Base-by-base conservation (phyloP, 2,888 invertebrate genomes). In the Nomada goodeniana region DNA sequence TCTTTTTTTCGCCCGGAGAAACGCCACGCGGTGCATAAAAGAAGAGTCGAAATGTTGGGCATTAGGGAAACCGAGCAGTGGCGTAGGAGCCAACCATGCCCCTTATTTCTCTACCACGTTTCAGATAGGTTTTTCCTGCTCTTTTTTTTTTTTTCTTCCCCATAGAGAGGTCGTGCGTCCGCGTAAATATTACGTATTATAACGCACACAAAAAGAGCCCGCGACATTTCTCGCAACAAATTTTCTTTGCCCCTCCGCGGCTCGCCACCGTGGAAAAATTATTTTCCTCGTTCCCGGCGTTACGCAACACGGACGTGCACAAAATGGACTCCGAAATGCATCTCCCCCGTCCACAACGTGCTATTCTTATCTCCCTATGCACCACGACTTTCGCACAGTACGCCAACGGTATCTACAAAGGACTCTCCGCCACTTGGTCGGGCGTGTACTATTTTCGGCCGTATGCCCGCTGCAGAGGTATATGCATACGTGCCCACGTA, bases 321-420 rank as follows among this genome's bases (percentile, higher is more conserved):
- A 15, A 47, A 47, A 47, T 47, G 47, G 47, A 11, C 15, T 47
- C 47, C 47, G 36, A 36, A 36, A 36, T 36, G 36, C 36, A 36
- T 29, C 20, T 67, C 36, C 20, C 15, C n/a, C 4, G 7, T 67
- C 15, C 2, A 5, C 20, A 23, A n/a, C 23, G n/a, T 44, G 44
- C 70, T 77, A 70, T 77, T 80, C 53, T 71, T 70, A 70, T 80
- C 65, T 13, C 47, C 18, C 13, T 36, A 61, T n/a, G 36, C 71
- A 71, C 57, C 36, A 42, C 10, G n/a, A 76, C 59, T 73, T 80
- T 80, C 59, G 79, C 79, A 75, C 75, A 57, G 47, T 65, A 26
- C 47, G 13, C 50, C 23, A 10, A 15, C 26, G 23, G 61, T 42
- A 36, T 36, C 36, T 36, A 75, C 65, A 77, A 71, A 77, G 55